Evolutionary conservation across 2,797 vertebrate genomes (phyloP), one percentile per base, ranked within the genome.

Genomic region (Scolopax rusticola): DNA sequence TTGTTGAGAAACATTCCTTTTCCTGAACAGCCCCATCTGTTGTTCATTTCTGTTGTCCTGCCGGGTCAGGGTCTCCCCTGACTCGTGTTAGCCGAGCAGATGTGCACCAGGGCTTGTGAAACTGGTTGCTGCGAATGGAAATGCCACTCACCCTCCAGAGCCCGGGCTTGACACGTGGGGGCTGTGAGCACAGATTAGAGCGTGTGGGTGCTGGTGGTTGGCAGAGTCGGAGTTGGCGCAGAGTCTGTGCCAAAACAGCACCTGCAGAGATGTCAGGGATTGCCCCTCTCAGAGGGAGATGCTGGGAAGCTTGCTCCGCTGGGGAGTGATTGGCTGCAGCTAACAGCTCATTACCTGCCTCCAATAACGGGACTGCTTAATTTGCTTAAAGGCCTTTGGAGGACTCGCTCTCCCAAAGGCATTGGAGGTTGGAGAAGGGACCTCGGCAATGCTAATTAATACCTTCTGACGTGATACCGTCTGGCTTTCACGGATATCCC

Each of bases 131-230:
- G 23, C 0, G 1, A 77, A 19, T 15, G 2, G 2, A 79, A 86
- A 40, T 0, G 1, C 20, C 41, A 45, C 30, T 32, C 12, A 48
- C 10, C 12, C 38, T 25, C 30, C 27, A 87, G 36, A 69, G 53
- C 13, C 27, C 1, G 0, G 24, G 20, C 23, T 60, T 69, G 38
- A 20, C 6, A 30, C n/a, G 6, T 51, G 71, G 57, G 15, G 16
- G 18, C 23, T 28, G 20, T 11, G 14, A 77, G n/a, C 30, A 59
- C n/a, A 54, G n/a, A 21, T 45, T 53, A 15, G 48, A 43, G 16
- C 0, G 0, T 15, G 12, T 0, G 0, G 11, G 1, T 48, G 33
- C 54, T 1, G 1, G 32, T 13, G 13, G 4, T 36, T 25, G 11
- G 20, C 14, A 43, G 6, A 36, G 21, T 38, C 21, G 33, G 38